phyloP scores from a whole-genome alignment of 2,113 vertebrate species.

The Tichodroma muraria region DNA sequence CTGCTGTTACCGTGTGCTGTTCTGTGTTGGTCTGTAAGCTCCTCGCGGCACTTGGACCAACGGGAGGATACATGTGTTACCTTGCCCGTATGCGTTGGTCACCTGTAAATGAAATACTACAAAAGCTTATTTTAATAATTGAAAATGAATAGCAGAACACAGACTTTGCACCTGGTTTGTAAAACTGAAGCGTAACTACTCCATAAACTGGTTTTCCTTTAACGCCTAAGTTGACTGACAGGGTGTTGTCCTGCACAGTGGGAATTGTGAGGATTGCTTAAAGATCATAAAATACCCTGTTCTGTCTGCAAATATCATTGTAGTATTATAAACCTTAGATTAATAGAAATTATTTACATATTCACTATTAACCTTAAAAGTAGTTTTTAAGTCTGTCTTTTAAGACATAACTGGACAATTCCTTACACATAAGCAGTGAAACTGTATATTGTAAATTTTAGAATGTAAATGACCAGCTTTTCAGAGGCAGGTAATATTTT shows the following conservation, averaged over 20 bases:
- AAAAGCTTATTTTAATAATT: neutral
- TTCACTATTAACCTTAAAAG: neutral
- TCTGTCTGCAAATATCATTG: neutral
- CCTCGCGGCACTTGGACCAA: rapidly evolving
- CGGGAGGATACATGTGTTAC: rapidly evolving
- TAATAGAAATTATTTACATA: neutral
- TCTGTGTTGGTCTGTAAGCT: rapidly evolving
- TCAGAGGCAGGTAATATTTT: neutral
- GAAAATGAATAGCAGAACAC: neutral
- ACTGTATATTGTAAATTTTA: neutral
- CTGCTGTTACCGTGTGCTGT: rapidly evolving
- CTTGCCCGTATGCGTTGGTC: rapidly evolving
- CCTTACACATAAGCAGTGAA: neutral
- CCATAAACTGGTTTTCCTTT: neutral
- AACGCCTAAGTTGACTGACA: neutral
- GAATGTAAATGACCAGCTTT: neutral
- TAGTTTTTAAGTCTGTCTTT: neutral
- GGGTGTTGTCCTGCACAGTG: neutral
- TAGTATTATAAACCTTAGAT: neutral
- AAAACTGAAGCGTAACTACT: neutral
- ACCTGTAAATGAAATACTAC: neutral
- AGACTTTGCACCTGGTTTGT: neutral
- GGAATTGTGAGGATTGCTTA: neutral
- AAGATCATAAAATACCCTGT: neutral
- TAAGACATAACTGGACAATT: neutral